Conservation (phyloP, 2,797 vertebrate species). For the Meriones psammophilus region DNA sequence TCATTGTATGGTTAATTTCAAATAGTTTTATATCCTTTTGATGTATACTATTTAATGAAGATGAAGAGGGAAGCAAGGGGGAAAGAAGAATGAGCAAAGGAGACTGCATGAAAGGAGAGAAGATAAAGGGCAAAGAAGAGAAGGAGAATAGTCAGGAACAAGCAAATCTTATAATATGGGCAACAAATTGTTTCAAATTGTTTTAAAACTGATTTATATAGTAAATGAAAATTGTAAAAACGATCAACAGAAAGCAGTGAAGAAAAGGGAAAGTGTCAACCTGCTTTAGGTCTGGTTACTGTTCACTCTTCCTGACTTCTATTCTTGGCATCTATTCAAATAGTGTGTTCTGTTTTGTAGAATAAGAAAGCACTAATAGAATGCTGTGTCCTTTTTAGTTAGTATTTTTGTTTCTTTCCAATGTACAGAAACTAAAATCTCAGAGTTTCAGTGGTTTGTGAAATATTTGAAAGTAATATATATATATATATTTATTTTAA, state of each 20-base stretch:
- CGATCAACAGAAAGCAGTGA: not conserved
- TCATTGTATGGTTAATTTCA: not conserved
- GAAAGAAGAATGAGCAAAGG: not conserved
- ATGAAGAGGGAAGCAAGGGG: not conserved
- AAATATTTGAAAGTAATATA: conserved; percentile 24
- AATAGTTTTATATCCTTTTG: conserved; percentile 13
- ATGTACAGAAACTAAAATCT: conserved; percentile 44
- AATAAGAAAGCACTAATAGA: conserved; percentile 17
- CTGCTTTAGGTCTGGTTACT: not conserved
- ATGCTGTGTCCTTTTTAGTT: not conserved
- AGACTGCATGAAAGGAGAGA: not conserved
- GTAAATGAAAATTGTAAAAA: conserved; percentile 20
- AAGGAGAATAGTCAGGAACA: not conserved
- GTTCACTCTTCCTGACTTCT: not conserved
- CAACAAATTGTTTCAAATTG: not conserved
- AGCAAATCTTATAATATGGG: not conserved
- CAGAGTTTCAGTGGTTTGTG: conserved; percentile 11
- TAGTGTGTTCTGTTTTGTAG: not conserved
- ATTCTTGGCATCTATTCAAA: not conserved
- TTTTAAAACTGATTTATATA: not conserved
- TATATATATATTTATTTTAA: not conserved
- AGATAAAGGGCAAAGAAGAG: not conserved
- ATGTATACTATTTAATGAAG: not conserved
- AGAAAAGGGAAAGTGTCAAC: not conserved
- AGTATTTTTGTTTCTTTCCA: conserved; percentile 10